Evolutionary conservation across 2,113 vertebrate species (phyloP), one percentile per base, ranked within the genome.

Genomic region (Alligator mississippiensis): DNA sequence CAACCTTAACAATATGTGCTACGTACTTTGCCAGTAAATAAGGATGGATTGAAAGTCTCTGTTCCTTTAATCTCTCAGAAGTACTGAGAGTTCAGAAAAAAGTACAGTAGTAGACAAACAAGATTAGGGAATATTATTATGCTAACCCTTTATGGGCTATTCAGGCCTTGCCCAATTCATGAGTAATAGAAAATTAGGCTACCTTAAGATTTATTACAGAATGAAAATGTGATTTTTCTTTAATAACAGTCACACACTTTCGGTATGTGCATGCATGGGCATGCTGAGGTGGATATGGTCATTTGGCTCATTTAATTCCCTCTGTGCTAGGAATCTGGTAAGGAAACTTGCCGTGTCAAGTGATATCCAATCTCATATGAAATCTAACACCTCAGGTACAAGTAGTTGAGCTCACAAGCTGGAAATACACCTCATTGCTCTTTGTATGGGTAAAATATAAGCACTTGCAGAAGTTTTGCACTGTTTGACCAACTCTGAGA

Each of bases 211-310:
- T 96, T 96, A 90, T 85, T 82, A 78, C 21, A 78, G 87, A 60
- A 55, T 89, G 89, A 90, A 93, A 93, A 95, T 90, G 92, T 84
- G 94, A 94, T 97, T 97, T 47, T 96, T 92, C 83, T 85, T 88
- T 92, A 93, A 96, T 96, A 95, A 95, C 70, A 93, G 89, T 94
- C 90, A 94, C 89, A 88, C 90, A 88, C 90, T 96, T 96, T 95
- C 96, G 93, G 95, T 94, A 93, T 96, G 85, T 15, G 85, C 95
- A 93, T 92, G 92, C 94, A 94, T 75, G 83, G 93, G 90, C 93
- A 89, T 62, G 96, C 90, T 94, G 92, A 94, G 96, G 96, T 95
- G 88, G 92, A 96, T 95, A 90, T 94, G 94, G 96, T 94, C 96
- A 90, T 96, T 94, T 95, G 94, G 88, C 94, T 96, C 93, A 88